These are phyloP conservation scores for Lycocerus yunnanus DNA, from an alignment of 2,888 invertebrate genomes.

Conservation along the genomic window DNA sequence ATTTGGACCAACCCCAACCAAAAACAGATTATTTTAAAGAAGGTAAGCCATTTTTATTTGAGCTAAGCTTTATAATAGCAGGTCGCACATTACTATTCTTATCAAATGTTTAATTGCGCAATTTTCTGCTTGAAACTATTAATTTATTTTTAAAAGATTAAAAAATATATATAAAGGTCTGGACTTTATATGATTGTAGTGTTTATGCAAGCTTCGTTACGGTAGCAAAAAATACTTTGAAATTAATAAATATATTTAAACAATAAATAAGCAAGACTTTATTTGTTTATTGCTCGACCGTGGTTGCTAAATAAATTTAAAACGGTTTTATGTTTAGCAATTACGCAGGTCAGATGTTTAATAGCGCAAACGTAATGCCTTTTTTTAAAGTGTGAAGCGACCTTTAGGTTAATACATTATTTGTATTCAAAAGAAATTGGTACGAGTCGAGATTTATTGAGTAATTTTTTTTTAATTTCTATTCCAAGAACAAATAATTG, in stretches of 20 bases:
- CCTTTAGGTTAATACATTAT: background rate
- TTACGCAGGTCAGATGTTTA: background rate
- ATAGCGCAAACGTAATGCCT: background rate
- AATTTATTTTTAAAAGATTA: background rate
- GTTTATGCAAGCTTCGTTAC: background rate
- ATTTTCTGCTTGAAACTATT: background rate
- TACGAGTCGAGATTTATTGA: background rate
- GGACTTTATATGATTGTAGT: conserved; percentile 2
- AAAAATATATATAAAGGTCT: background rate
- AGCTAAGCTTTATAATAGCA: background rate
- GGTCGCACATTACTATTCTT: background rate
- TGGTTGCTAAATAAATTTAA: background rate
- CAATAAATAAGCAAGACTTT: background rate
- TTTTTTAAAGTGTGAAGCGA: background rate
- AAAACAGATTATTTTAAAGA: conserved; percentile 62
- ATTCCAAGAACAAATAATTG: background rate
- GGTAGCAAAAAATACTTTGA: background rate
- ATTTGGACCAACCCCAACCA: conserved; percentile 42
- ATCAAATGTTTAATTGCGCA: background rate
- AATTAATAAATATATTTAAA: background rate
- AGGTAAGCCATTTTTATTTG: conserved; percentile 61
- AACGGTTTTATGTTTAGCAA: background rate
- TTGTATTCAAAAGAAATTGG: background rate
- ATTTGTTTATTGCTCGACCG: background rate
- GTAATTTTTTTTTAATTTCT: background rate